Base-by-base conservation (phyloP, 2,113 vertebrate genomes). In the Zosterops borbonicus region DNA sequence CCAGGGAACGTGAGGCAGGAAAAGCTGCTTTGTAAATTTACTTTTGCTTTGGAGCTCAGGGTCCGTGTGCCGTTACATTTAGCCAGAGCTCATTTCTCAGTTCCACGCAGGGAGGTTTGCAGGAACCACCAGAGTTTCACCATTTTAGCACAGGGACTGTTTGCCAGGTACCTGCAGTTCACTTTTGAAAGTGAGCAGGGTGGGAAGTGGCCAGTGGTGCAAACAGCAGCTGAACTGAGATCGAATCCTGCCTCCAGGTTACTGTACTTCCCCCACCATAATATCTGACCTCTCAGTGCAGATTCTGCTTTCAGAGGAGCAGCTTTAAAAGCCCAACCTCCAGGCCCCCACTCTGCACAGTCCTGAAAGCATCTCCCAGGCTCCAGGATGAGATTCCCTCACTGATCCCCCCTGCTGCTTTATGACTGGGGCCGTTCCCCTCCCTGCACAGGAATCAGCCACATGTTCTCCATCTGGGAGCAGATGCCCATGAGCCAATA, bases 381-480 rank as follows among this genome's bases (percentile, higher is more conserved):
- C 92, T 94, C 35, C 94, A 75, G 65, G 69, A 87, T 47, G 59
- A 91, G 59, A 85, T 62, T 90, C 92, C 75, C 93, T 69, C 4
- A 24, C 82, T 95, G 85, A 88, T 93, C 78, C 90, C 94, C 88
- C 93, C 69, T 53, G 82, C 87, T 89, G 93, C 87, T 85, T 95
- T 94, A 85, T 20, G 84, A 93, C 62, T 9, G 0, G 50, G 59
- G 82, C 93, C 12, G 1, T 42, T 95, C 82, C 89, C 49, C 75
- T 89, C 67, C 87, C 74, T 49, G 68, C 2, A 9, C 62, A 92
- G 94, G 82, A 92, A 87, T 33, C 6, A 0, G 87, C 84, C 95
- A 97, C 93, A 91, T 95, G 95, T 95, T 96, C 93, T 83, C 93
- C 94, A 95, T 92, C 95, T 94, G 95, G 92, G 90, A 96, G 53